phyloP scores from a whole-genome alignment of 2,888 invertebrate genomes.

The Leptarthrus brevirostris region DNA sequence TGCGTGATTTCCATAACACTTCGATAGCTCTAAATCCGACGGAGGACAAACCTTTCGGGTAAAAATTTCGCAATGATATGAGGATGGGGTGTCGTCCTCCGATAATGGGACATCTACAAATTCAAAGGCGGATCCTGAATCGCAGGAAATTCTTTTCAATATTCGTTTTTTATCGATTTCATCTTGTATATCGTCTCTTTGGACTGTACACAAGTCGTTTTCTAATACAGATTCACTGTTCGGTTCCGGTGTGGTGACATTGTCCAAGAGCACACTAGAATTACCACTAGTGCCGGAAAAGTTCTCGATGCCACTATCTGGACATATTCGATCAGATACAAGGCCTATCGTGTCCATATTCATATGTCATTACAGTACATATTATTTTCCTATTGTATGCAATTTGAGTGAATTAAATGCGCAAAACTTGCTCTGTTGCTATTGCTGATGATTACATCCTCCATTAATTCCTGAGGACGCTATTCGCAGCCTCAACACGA shows the following conservation, averaged over 20 bases:
- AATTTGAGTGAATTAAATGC: background rate
- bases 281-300: slow-evolving; percentile 46
- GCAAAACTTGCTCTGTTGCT: background rate
- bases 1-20: slow-evolving; percentile 58
- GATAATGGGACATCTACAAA: slow-evolving; percentile 53
- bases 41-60: slow-evolving; percentile 25
- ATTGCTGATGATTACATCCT: slow-evolving; percentile 26
- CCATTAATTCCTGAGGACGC: slow-evolving; percentile 21
- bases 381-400: slow-evolving; percentile 2
- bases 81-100: slow-evolving; percentile 26
- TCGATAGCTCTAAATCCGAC: slow-evolving; percentile 12
- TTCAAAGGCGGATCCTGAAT: slow-evolving; percentile 55
- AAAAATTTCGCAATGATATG: background rate
- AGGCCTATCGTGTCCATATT: slow-evolving; percentile 46
- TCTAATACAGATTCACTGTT: background rate
- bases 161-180: slow-evolving; percentile 27
- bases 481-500: background rate
- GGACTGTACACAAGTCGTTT: background rate
- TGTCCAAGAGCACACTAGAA: slow-evolving; percentile 43
- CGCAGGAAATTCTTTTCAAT: slow-evolving; percentile 52
- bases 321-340: slow-evolving; percentile 42
- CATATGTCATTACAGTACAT: slow-evolving; percentile 30
- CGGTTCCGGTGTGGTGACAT: slow-evolving; percentile 12
- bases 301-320: slow-evolving; percentile 50
- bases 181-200: slow-evolving; percentile 28